phyloP scores from a whole-genome alignment of 1,140 invertebrate genomes.

The Bombus pyrosoma region DNA sequence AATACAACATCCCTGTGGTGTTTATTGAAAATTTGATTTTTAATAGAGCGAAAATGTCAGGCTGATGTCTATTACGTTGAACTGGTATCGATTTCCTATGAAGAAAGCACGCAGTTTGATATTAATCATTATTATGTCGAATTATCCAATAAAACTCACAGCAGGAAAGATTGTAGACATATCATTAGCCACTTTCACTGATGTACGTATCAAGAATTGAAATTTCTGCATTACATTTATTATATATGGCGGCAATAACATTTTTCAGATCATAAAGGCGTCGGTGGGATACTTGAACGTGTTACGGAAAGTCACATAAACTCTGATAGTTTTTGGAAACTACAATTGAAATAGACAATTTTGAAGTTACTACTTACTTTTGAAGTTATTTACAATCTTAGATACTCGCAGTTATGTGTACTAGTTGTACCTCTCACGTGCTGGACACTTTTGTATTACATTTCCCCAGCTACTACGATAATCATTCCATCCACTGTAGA shows the following conservation, averaged over 20 bases:
- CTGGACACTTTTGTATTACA: no score
- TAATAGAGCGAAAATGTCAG: slow-evolving; percentile 46
- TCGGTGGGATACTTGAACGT: slow-evolving; percentile 62
- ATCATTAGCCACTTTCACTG: slow-evolving; percentile 54
- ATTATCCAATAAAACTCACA: slow-evolving; percentile 63
- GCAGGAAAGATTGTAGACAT: slow-evolving; percentile 68
- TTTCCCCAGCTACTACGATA: no score
- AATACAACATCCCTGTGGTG: no score
- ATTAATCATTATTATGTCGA: slow-evolving; percentile 62
- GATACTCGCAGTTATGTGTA: no score
- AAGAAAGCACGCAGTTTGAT: slow-evolving; percentile 58
- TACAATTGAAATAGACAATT: no score
- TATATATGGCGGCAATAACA: no score
- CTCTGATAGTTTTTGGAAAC: no score
- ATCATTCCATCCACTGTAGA: no score
- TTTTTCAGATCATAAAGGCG: slow-evolving; percentile 59
- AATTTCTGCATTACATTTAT: not conserved
- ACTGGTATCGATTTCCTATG: slow-evolving; percentile 67
- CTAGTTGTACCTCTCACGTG: no score
- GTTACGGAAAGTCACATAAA: not conserved
- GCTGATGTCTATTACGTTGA: slow-evolving; percentile 45
- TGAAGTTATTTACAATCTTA: no score
- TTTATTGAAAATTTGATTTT: not conserved
- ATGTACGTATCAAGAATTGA: slow-evolving; percentile 36
- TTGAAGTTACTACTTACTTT: no score